Conservation (phyloP, 1,140 invertebrate species). For the Ctenoplectra terminalis region DNA sequence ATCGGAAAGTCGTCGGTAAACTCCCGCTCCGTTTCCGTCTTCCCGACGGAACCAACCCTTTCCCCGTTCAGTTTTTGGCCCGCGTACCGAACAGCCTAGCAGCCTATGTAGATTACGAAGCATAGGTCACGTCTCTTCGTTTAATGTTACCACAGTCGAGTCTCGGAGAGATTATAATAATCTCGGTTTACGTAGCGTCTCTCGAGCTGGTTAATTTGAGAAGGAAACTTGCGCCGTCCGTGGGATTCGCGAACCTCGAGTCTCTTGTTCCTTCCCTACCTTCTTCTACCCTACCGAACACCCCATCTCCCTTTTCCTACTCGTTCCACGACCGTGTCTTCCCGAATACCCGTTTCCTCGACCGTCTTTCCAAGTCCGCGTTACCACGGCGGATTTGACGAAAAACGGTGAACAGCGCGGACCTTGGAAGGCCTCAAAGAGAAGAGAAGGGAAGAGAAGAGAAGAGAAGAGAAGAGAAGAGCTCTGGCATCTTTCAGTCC, state of each 20-base stretch:
- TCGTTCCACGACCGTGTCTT: too few species aligned
- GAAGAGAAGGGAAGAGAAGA: too few species aligned
- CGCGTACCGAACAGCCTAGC: constrained; percentile 20
- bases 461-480: constrained; percentile 41
- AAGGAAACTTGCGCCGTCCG: constrained; percentile 78
- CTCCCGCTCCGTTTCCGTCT: constrained; percentile 40
- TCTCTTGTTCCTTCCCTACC: constrained; percentile 25
- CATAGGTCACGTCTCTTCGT: constrained; percentile 79
- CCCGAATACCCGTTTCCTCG: too few species aligned
- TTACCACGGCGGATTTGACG: constrained; percentile 29
- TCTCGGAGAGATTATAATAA: constrained; percentile 83
- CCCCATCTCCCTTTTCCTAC: not conserved
- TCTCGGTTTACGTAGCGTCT: constrained; percentile 82
- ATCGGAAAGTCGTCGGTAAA: constrained; percentile 62
- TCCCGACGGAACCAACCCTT: not conserved
- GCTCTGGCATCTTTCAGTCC: constrained; percentile 78
- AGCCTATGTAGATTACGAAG: constrained; percentile 46
- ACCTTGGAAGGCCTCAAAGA: constrained; percentile 15
- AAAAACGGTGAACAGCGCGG: constrained; percentile 7
- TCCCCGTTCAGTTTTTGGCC: constrained; percentile 13
- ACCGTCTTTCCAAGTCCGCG: too few species aligned
- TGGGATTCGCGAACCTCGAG: constrained; percentile 70
- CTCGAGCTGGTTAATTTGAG: constrained; percentile 81
- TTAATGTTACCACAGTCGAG: constrained; percentile 82
- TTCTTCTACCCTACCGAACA: constrained; percentile 3